Conservation (phyloP, 2,888 invertebrate species). For the Stomorhina lunata region DNA sequence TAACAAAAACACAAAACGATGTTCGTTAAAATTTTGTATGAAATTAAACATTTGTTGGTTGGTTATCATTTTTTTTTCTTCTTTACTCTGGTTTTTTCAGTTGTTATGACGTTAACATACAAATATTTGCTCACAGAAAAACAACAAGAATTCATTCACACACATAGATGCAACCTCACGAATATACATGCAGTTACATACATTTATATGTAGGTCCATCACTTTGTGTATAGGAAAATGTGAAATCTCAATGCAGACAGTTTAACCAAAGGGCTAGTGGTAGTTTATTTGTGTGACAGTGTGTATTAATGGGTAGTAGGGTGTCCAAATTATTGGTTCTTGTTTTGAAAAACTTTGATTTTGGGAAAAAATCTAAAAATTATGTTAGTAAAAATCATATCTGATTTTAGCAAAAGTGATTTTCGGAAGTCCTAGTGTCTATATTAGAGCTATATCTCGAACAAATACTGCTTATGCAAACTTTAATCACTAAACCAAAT, state of each 20-base stretch:
- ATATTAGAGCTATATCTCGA: no score
- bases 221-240: no score
- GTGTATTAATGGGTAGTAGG: no score
- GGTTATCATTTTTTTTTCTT: neutral
- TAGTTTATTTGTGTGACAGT: neutral
- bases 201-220: no score
- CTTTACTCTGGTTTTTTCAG: neutral
- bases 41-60: constrained; percentile 46
- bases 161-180: neutral
- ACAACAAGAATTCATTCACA: neutral
- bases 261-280: constrained; percentile 45
- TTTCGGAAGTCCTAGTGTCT: no score
- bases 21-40: constrained; percentile 43
- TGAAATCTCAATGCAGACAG: constrained; percentile 35
- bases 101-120: constrained; percentile 53
- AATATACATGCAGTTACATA: neutral
- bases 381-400: no score
- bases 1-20: constrained; percentile 26
- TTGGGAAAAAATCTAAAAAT: no score
- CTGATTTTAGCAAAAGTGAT: no score
- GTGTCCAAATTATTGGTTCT: no score
- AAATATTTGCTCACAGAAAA: constrained; percentile 52
- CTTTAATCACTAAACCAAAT: no score
- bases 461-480: no score
- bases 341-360: no score